Base-by-base conservation (phyloP, 2,888 invertebrate species). In the Torymus aiolomorphi region DNA sequence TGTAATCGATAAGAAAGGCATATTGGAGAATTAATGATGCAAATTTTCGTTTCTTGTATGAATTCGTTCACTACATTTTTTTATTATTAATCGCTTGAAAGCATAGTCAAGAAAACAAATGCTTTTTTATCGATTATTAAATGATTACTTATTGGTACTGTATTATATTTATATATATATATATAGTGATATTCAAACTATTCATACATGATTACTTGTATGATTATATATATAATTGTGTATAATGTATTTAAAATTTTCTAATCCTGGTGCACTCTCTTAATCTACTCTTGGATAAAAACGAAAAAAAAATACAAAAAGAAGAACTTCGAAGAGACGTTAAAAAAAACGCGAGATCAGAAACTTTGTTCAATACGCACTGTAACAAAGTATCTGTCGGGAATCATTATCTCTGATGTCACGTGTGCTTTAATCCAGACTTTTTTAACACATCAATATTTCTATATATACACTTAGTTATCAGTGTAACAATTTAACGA, bases 211-310 rank as follows among this genome's bases (percentile, higher is more conserved):
- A 52, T 14, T 49, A 14, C 42, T 51, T n/a, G 49, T 71, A 51
- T 20, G 66, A 57, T 66, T 66, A 24, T 52, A 59, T 72, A 80
- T 76, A 71, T 65, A 80, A 76, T 75, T 71, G 56, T 76, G 69
- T 80, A 66, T 76, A 75, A 75, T 65, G 16, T 79, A 65, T 71
- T 49, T 80, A 71, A 65, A 80, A 63, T 71, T 70, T 76, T 76
- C 54, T 71, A 8, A 57, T 63, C 61, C 18, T 66, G 11, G 66
- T 75, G 51, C 63, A 76, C 56, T 67, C 61, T 66, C 16, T 73
- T 14, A 42, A 79, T 67, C 70, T 56, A 65, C 20, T 73, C 18
- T 79, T 79, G 18, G 51, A 24, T 57, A 18, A 61, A 56, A 66
- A 56, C 11, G 42, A 54, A 57, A 66, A 63, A 42, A 62, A 63